A percentile compares a stretch with the other conserved stretches of the same genome.
These are phyloP conservation scores for Thymallus thymallus DNA, from an alignment of 2,113 vertebrate genomes.

Conservation along the genomic window DNA sequence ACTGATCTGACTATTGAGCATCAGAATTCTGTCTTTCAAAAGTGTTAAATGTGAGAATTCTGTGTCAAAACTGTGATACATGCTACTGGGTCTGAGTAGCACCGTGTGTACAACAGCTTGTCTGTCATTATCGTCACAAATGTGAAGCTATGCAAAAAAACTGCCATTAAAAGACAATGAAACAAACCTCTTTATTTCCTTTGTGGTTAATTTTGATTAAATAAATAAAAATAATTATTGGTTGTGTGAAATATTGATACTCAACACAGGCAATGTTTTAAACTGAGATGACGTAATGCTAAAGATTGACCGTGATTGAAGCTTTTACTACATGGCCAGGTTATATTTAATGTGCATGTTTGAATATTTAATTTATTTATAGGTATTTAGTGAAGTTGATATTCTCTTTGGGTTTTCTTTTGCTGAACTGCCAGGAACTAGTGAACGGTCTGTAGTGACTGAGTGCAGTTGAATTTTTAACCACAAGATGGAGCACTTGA, in stretches of 20 bases:
- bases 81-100: neutral
- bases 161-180: slow-evolving; percentile 50
- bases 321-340: too few relatives aligned
- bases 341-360: too few relatives aligned
- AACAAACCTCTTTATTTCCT: neutral
- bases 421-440: neutral
- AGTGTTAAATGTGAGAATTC: too few relatives aligned
- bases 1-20: neutral
- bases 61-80: slow-evolving; percentile 29
- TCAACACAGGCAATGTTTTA: neutral
- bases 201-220: too few relatives aligned
- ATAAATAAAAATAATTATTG: neutral
- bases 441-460: neutral
- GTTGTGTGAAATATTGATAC: neutral
- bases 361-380: neutral
- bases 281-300: too few relatives aligned
- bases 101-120: slow-evolving; percentile 7
- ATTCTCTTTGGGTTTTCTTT: neutral
- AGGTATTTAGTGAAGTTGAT: neutral
- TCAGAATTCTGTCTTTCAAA: neutral
- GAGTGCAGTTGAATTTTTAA: slow-evolving; percentile 21
- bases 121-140: slow-evolving; percentile 19
- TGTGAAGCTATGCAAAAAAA: slow-evolving; percentile 50
- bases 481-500: slow-evolving; percentile 62
- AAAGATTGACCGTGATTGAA: too few relatives aligned